Percentiles rank a stretch among this genome's conserved stretches.
These are phyloP conservation scores for Denticeps clupeoides DNA, from an alignment of 2,797 vertebrate genomes.

Conservation along the genomic window DNA sequence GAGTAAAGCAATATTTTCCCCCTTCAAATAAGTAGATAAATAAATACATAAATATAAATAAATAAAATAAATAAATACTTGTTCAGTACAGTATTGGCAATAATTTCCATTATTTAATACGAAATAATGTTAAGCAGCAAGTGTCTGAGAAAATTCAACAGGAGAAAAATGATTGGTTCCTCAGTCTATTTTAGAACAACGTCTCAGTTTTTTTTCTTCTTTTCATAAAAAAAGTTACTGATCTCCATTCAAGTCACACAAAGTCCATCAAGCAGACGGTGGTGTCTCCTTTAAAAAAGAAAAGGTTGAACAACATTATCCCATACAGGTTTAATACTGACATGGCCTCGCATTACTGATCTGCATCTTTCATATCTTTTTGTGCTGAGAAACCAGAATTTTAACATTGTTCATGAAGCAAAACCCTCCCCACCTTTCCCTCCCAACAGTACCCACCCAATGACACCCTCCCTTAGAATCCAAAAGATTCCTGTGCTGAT, in stretches of 20 bases:
- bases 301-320: constrained; percentile 60
- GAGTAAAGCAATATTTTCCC: constrained; percentile 42
- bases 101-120: constrained; percentile 56
- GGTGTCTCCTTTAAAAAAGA: constrained; percentile 40
- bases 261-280: constrained; percentile 51
- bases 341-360: constrained; percentile 53
- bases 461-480: constrained; percentile 43
- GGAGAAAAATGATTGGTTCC: constrained; percentile 65
- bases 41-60: constrained; percentile 38
- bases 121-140: constrained; percentile 67
- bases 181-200: constrained; percentile 65
- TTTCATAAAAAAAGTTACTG: constrained; percentile 54
- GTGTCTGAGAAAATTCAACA: constrained; percentile 63
- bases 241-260: constrained; percentile 56
- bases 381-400: constrained; percentile 74
- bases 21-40: constrained; percentile 27
- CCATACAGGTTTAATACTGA: constrained; percentile 51
- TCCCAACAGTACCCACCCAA: constrained; percentile 21
- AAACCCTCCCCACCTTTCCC: constrained; percentile 27
- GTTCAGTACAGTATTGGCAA: constrained; percentile 52
- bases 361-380: constrained; percentile 34
- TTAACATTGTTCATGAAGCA: constrained; percentile 58
- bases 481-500: constrained; percentile 68
- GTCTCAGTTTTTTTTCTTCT: constrained; percentile 34
- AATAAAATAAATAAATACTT: constrained; percentile 23